Conservation (phyloP, 2,113 vertebrate species). For the Procapra przewalskii region DNA sequence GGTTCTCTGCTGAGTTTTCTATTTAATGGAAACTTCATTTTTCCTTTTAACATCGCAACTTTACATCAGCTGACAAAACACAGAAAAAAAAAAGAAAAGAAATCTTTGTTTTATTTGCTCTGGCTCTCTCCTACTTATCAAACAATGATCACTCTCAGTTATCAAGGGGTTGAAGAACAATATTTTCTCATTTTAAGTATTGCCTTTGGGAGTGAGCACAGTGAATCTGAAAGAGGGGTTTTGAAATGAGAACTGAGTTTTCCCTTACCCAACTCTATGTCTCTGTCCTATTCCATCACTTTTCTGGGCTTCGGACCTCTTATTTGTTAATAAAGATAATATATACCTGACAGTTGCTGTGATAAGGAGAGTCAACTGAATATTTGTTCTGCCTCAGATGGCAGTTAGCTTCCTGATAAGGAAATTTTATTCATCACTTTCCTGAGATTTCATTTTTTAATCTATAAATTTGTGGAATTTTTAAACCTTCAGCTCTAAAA, state of each 20-base stretch:
- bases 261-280: neutral
- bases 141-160: slow-evolving; percentile 8
- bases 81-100: slow-evolving; percentile 38
- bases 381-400: neutral
- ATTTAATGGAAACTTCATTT: slow-evolving; percentile 45
- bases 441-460: neutral
- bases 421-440: neutral
- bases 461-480: neutral
- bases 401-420: neutral
- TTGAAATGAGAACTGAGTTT: neutral
- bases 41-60: slow-evolving; percentile 48
- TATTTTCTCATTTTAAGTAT: neutral
- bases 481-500: neutral
- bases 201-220: neutral
- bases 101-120: slow-evolving; percentile 17
- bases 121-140: slow-evolving; percentile 28
- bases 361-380: neutral
- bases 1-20: slow-evolving; percentile 38
- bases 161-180: neutral
- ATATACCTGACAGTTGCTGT: neutral
- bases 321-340: neutral
- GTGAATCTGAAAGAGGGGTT: neutral
- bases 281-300: neutral
- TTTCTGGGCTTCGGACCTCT: neutral
- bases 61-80: slow-evolving; percentile 69